phyloP scores from a whole-genome alignment of 2,888 invertebrate species.

The Dione vanillae region DNA sequence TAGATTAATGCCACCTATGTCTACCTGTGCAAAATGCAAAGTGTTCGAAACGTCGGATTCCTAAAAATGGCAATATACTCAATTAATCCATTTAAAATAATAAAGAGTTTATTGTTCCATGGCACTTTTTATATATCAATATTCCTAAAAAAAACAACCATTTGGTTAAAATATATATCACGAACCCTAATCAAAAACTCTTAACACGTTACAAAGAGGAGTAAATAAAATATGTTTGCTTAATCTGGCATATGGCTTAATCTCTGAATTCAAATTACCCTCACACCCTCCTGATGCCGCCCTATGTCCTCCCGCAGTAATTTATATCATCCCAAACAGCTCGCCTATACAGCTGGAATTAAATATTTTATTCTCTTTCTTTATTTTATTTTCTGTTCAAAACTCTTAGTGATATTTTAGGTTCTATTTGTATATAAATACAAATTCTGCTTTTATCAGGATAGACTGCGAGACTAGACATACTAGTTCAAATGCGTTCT shows the following conservation, averaged over 20 bases:
- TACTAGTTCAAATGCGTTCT: too few relatives aligned
- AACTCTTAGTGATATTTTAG: neutral
- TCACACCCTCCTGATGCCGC: conserved; percentile 40
- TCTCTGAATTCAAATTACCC: conserved; percentile 44
- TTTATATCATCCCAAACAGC: conserved; percentile 38
- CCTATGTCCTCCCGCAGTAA: conserved; percentile 39
- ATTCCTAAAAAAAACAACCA: neutral
- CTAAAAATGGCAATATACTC: too few relatives aligned
- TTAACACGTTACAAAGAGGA: conserved; percentile 16
- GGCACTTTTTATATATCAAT: neutral
- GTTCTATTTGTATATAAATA: too few relatives aligned
- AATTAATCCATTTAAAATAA: too few relatives aligned
- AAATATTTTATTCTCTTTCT: neutral
- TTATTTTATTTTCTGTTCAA: too few relatives aligned
- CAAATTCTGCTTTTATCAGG: too few relatives aligned
- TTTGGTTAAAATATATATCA: neutral
- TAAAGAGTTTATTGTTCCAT: too few relatives aligned
- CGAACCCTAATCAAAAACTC: conserved; percentile 2
- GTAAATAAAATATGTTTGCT: conserved; percentile 35
- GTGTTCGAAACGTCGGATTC: too few relatives aligned
- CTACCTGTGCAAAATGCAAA: too few relatives aligned
- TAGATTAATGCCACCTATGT: too few relatives aligned
- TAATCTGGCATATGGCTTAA: conserved; percentile 41
- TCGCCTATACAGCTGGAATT: conserved; percentile 11
- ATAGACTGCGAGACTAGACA: too few relatives aligned